Evolutionary conservation across 2,888 invertebrate species (phyloP).

Genomic region (Amorpha juglandis): DNA sequence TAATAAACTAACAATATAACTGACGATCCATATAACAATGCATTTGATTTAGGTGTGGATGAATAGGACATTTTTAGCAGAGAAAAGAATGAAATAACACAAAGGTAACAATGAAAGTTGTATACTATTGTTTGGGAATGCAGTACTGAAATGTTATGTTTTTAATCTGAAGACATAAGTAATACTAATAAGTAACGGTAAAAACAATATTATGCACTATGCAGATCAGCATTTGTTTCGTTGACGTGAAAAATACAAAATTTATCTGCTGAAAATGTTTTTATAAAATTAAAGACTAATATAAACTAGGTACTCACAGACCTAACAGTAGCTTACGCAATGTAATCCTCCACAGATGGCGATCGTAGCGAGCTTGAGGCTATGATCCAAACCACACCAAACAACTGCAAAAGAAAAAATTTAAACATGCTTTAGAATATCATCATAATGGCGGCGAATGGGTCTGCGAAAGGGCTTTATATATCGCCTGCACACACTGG

Average conservation of each 20-base stretch:
- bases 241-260: constrained; percentile 26
- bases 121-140: background rate
- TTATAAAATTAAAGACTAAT: constrained; percentile 28
- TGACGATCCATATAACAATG: constrained; percentile 34
- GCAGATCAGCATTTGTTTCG: background rate
- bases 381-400: constrained; percentile 85
- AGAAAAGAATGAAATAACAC: constrained; percentile 24
- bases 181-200: background rate
- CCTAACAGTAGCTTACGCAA: constrained; percentile 79
- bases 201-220: background rate
- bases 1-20: constrained; percentile 43
- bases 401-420: constrained; percentile 85
- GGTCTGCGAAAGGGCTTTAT: constrained; percentile 76
- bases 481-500: constrained; percentile 80
- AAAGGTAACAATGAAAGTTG: constrained; percentile 25
- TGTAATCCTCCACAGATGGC: constrained; percentile 85
- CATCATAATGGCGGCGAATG: constrained; percentile 68
- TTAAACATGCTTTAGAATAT: constrained; percentile 84
- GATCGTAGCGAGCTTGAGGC: constrained; percentile 85
- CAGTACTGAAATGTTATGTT: too few relatives aligned
- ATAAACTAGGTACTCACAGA: constrained; percentile 57
- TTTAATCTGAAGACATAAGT: background rate
- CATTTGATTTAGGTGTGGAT: constrained; percentile 43
- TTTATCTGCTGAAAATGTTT: constrained; percentile 32
- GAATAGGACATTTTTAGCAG: constrained; percentile 46